Evolutionary conservation across 2,113 vertebrate species (phyloP).

Genomic region (Phrynosoma platyrhinos): DNA sequence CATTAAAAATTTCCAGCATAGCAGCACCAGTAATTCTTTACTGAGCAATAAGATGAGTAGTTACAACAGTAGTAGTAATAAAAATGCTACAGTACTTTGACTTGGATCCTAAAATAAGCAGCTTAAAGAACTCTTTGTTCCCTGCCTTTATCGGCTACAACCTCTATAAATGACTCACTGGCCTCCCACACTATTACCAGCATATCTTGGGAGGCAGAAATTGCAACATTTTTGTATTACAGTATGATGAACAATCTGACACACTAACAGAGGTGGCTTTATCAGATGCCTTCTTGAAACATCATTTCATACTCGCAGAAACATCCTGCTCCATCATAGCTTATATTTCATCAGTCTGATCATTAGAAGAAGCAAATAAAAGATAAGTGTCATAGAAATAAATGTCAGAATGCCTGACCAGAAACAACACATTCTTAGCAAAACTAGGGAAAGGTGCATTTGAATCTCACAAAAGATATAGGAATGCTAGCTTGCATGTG

Average conservation of each 20-base stretch:
- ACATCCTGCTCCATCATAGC: constrained; percentile 57
- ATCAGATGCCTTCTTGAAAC: constrained; percentile 60
- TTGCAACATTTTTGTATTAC: constrained; percentile 15
- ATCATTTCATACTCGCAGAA: constrained; percentile 12
- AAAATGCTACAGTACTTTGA: no score
- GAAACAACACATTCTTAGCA: not conserved
- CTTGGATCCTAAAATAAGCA: not conserved
- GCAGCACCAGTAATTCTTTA: no score
- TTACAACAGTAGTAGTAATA: no score
- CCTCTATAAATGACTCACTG: not conserved
- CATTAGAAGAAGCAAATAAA: not conserved
- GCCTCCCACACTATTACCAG: constrained; percentile 5
- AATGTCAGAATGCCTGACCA: not conserved
- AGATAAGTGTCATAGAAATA: not conserved
- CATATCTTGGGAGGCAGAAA: constrained; percentile 39
- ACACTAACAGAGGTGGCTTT: constrained; percentile 18
- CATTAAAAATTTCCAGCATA: no score
- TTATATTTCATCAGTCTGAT: constrained; percentile 30
- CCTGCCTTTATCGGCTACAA: not conserved
- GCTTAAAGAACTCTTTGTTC: not conserved
- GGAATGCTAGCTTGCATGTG: not conserved
- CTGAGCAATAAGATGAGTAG: no score
- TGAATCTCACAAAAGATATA: not conserved
- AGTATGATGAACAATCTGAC: not conserved
- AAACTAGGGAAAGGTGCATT: not conserved